Evolutionary conservation across 2,888 invertebrate genomes (phyloP), one percentile per base, ranked within the genome.

Genomic region (Drosophila setosimentum): DNA sequence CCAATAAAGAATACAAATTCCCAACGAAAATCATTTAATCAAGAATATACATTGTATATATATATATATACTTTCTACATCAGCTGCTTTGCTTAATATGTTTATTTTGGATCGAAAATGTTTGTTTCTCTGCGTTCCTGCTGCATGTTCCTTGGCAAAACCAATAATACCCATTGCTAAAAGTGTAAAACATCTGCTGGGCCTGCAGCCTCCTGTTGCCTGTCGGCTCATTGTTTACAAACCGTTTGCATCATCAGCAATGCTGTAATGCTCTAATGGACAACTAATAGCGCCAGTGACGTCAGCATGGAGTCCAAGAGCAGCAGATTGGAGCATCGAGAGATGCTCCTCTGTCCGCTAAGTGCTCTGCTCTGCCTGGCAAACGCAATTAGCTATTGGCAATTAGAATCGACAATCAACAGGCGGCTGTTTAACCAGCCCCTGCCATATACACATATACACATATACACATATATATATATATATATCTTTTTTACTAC

Each of bases 371-470:
- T 33, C 16, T 45, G 45, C 24, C 24, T 54, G 65, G 66, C 68
- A 68, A 71, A 61, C 67, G 81, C 89, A 83, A 86, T 83, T 83
- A 78, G 73, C 81, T 61, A 54, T 78, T 51, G 60, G 83, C 80
- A 82, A 86, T 80, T 70, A 68, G 63, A 82, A 18, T 32, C 27
- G 37, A 37, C 13, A 35, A 55, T 35, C 60, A 60, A 72, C 61
- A 50, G 62, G 62, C 73, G 37, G 60, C 73, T 57, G 24, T 18
- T 35, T 37, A 42, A 45, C 37, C 48, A 54, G 40, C 27, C 24
- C 30, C 13, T 42, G 16, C 21, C 21, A 24, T 4, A 45, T 45
- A 45, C 3, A 24, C 4, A 21, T 11, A n/a, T 0, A n/a, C 11
- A n/a, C n/a, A 21, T 13, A 11, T n/a, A 0, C 11, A 21, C 8